Conservation (phyloP, 2,113 vertebrate genomes). For the Lucifuga dentata region DNA sequence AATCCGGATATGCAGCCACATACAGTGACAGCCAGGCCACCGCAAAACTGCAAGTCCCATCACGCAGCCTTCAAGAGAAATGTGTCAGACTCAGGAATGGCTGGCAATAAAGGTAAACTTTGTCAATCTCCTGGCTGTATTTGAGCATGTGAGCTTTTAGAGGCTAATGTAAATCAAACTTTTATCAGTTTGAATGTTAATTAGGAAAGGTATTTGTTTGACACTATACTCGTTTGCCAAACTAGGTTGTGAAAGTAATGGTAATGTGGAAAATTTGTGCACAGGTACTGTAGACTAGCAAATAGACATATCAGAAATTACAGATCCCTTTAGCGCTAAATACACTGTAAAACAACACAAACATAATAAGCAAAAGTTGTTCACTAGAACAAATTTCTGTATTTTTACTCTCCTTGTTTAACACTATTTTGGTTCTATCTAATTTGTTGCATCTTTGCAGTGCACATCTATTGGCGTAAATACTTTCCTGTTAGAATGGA, state of each 20-base stretch:
- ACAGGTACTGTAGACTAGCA: background rate
- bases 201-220: too few species aligned
- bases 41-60: conserved; percentile 44
- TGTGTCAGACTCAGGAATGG: conserved; percentile 80
- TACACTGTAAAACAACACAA: background rate
- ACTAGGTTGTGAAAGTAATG: conserved; percentile 5
- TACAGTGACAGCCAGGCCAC: conserved; percentile 43
- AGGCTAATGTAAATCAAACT: background rate
- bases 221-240: conserved; percentile 3
- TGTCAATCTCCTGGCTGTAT: conserved; percentile 4
- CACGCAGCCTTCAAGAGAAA: conserved; percentile 85
- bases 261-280: too few species aligned
- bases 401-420: background rate
- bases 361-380: background rate
- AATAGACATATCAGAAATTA: background rate
- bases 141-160: conserved; percentile 18
- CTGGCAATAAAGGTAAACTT: conserved; percentile 85
- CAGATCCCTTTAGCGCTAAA: background rate
- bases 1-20: conserved; percentile 46
- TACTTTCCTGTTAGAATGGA: conserved; percentile 3
- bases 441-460: background rate
- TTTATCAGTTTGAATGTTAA: conserved; percentile 38
- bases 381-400: too few species aligned
- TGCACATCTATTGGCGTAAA: background rate
- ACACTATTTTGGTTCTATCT: background rate